These are phyloP conservation scores for Anguilla megastoma DNA, from an alignment of 2,797 vertebrate genomes.

Conservation along the genomic window DNA sequence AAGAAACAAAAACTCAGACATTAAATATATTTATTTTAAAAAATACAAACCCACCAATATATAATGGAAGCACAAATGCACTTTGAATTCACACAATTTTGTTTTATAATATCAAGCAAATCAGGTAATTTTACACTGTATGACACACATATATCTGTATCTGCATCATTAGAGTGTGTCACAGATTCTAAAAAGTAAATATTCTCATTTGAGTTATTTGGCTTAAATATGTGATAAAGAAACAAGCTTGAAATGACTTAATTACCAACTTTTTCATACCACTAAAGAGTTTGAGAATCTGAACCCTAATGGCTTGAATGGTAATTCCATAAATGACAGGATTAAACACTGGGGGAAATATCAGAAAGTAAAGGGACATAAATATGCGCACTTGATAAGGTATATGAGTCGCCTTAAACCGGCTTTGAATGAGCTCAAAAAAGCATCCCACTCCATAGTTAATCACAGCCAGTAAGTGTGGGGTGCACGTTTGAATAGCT, in stretches of 20 bases:
- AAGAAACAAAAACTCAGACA: too few species aligned
- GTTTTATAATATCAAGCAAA: too few species aligned
- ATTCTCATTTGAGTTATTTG: too few species aligned
- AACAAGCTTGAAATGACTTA: not conserved
- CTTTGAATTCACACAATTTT: too few species aligned
- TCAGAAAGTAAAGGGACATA: slow-evolving; percentile 14
- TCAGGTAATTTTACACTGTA: too few species aligned
- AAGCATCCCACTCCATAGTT: not conserved
- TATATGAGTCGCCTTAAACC: not conserved
- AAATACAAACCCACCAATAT: too few species aligned
- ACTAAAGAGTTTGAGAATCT: slow-evolving; percentile 1
- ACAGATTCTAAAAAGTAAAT: too few species aligned
- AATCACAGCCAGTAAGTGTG: slow-evolving; percentile 21
- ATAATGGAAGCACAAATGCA: too few species aligned
- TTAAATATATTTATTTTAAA: too few species aligned
- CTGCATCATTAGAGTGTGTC: too few species aligned
- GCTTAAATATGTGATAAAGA: too few species aligned
- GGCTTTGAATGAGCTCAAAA: slow-evolving; percentile 14
- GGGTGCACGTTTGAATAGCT: slow-evolving; percentile 29
- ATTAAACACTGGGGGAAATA: slow-evolving; percentile 19
- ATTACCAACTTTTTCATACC: not conserved
- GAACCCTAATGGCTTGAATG: not conserved
- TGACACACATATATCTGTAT: too few species aligned
- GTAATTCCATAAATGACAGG: slow-evolving; percentile 27
- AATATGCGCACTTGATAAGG: not conserved